Evolutionary conservation across 2,797 vertebrate species (phyloP), one percentile per base, ranked within the genome.

Genomic region (Chaenodraco wilsoni): DNA sequence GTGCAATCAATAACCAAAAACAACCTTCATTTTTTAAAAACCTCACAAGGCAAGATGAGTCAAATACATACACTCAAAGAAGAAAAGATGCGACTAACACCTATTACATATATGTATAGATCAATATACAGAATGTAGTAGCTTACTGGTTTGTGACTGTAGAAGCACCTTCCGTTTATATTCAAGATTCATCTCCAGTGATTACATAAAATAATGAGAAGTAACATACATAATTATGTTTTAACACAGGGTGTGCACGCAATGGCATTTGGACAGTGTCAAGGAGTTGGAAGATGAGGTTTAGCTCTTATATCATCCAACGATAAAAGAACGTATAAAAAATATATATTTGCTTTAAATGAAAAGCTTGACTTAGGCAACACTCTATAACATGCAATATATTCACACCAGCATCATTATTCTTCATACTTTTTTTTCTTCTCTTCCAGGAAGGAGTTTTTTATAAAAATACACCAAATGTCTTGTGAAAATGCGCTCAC

Each of bases 151-250:
- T 71, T 63, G 69, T 87, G 86, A 87, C 88, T 89, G 89, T 96
- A 96, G 95, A 95, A 97, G 96, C 96, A 96, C 95, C 95, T 95
- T 95, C 45, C 82, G 92, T 92, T 94, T 83, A 92, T 90, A 92
- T 94, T 91, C 66, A 83, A 85, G 70, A 84, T 59, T 85, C 69
- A 52, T 84, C 62, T 89, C 78, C 83, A 88, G 87, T 75, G 74
- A 79, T 85, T 81, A 87, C 87, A 89, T 87, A 84, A 84, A 58
- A 76, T 68, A 10, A 67, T 23, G 14, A 76, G 46, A 54, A 59
- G 33, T 79, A 85, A 74, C 71, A 84, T 48, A 79, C 72, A 86
- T 74, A 81, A 76, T 84, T 68, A 84, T 74, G 70, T 67, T 71
- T 51, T 77, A 76, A 76, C 49, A 78, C 48, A 49, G 65, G 52